phyloP scores from a whole-genome alignment of 2,113 vertebrate species.

The Syngnathus scovelli region DNA sequence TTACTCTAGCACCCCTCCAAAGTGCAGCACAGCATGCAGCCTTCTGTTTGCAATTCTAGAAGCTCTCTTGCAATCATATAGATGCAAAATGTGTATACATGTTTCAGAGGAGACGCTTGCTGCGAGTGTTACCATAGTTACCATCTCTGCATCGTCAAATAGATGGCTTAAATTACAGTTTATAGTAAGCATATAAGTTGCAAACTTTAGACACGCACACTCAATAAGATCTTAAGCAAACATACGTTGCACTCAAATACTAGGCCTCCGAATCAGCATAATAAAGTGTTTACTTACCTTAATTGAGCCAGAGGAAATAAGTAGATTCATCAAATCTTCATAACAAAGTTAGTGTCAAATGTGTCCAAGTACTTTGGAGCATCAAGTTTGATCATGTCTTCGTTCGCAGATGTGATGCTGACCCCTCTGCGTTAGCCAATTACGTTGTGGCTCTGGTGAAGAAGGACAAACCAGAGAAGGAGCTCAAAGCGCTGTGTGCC shows the following conservation, averaged over 20 bases:
- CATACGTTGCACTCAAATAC: neutral
- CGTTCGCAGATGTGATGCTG: constrained; percentile 88
- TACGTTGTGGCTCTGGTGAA: constrained; percentile 98
- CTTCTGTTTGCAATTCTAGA: neutral
- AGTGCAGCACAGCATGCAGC: constrained; percentile 4
- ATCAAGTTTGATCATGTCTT: neutral
- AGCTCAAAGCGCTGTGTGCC: constrained; percentile 91
- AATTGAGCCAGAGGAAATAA: no score
- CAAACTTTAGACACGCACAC: neutral
- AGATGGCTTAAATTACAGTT: neutral
- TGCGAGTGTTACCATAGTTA: neutral
- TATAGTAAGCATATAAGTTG: neutral
- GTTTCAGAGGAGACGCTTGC: neutral
- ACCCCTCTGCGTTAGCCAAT: constrained; percentile 94
- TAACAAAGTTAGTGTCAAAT: neutral
- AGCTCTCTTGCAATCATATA: neutral
- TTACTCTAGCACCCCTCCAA: constrained; percentile 15
- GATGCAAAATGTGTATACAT: neutral
- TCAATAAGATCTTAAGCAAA: neutral
- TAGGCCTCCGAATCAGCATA: neutral
- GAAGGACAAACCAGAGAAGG: constrained; percentile 97
- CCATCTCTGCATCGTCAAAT: constrained; percentile 1
- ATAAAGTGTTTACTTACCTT: no score
- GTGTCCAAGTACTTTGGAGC: neutral
- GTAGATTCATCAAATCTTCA: no score